A percentile compares a stretch with the other conserved stretches of the same genome.
phyloP scores from a whole-genome alignment of 2,888 invertebrate species.

The Chelonus formosanus region DNA sequence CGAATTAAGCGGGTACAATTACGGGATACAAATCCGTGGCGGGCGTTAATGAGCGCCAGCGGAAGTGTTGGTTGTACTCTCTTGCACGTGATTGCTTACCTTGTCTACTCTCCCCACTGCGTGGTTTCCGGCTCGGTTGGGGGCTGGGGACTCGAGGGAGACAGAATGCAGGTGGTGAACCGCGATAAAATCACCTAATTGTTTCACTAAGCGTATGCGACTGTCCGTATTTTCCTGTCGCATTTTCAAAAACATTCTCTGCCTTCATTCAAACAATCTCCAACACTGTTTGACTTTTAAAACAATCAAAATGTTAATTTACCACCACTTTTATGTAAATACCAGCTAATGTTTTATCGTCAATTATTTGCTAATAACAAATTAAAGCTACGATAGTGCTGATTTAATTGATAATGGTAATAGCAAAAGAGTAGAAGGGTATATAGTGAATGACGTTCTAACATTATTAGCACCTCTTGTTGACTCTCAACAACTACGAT shows the following conservation, averaged over 20 bases:
- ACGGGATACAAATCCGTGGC: constrained; percentile 61
- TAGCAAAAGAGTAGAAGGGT: too few relatives aligned
- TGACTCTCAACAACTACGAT: constrained; percentile 52
- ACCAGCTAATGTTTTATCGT: too few relatives aligned
- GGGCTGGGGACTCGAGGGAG: constrained; percentile 53
- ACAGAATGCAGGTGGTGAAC: constrained; percentile 50
- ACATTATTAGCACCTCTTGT: constrained; percentile 63
- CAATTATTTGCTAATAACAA: constrained; percentile 13
- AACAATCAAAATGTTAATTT: too few relatives aligned
- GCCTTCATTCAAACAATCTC: too few relatives aligned
- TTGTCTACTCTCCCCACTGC: constrained; percentile 36
- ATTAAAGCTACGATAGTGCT: constrained; percentile 8
- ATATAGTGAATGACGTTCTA: constrained; percentile 30
- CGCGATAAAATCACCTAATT: constrained; percentile 65
- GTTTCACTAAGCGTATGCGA: constrained; percentile 65
- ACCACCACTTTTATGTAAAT: background rate
- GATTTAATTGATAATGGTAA: background rate
- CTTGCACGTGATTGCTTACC: constrained; percentile 23
- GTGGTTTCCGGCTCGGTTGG: constrained; percentile 60
- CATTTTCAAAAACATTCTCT: too few relatives aligned
- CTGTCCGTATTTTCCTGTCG: constrained; percentile 47
- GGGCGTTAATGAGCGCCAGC: constrained; percentile 64
- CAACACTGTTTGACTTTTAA: too few relatives aligned
- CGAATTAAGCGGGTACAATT: constrained; percentile 61
- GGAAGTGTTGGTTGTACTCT: constrained; percentile 51